Base-by-base conservation (phyloP, 1,140 invertebrate species). In the Caenorhabditis brenneri region DNA sequence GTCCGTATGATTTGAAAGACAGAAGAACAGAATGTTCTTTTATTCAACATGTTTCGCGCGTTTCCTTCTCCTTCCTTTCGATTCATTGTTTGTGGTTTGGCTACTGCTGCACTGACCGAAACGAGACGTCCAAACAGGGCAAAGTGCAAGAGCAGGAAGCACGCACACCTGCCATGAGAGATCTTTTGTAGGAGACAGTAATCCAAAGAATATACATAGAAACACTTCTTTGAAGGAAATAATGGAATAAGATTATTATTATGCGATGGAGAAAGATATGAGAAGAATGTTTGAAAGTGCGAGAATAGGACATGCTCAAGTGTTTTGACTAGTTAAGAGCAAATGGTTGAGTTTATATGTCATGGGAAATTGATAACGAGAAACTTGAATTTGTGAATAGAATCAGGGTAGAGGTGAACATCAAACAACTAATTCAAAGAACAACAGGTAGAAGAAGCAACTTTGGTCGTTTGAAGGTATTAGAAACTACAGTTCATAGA, bases 41-140 rank as follows among this genome's bases (percentile, higher is more conserved):
- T 74, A 74, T 74, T 74, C 65, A 74, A 39, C 22, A 42, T 74
- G 33, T 74, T 42, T 39, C 65, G 36, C 65, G 65, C 36, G 33
- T 46, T 27, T 42, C 36, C 58, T 65, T 65, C 58, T 55, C 65
- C 19, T 65, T 24, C 65, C 33, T 42, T 19, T 74, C 36, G 29
- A 39, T 42, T 42, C 36, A 74, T 74, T 74, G 65, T 74, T 74
- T 74, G 65, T 74, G 65, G 36, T 74, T 74, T 74, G 65, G 65
- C 65, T 74, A 42, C 65, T 42, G 65, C 65, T 74, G 10, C 65
- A 74, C 36, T 74, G 65, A 74, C 65, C 65, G 65, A 74, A 74
- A 74, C 65, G 65, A 65, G 19, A 27, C 65, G 65, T 10, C 36
- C 65, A 42, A 74, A 74, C 65, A 74, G 65, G n/a, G 36, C 31